Conservation (phyloP, 2,113 vertebrate genomes). For the Antechinus flavipes region DNA sequence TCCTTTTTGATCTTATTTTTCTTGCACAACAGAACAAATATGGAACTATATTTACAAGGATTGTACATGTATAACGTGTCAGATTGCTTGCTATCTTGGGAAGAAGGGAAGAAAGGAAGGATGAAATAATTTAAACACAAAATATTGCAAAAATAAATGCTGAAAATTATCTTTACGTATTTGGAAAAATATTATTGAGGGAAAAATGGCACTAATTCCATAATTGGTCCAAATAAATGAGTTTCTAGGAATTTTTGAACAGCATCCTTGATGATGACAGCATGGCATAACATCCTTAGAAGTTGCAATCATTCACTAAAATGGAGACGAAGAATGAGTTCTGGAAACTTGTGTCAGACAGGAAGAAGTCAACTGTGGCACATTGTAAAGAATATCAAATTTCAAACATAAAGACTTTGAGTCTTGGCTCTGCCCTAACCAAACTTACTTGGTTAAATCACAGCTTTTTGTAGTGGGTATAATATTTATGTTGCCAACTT, state of each 20-base stretch:
- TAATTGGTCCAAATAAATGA: constrained; percentile 17
- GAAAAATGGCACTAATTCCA: not conserved
- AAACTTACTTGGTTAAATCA: not conserved
- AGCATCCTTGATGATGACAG: not conserved
- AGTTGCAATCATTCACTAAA: not conserved
- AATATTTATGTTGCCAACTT: not conserved
- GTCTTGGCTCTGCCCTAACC: not conserved
- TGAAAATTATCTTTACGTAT: no score
- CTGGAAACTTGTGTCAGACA: not conserved
- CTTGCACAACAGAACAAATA: no score
- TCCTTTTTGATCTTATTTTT: no score
- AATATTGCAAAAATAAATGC: no score
- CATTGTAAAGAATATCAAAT: not conserved
- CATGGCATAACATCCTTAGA: constrained; percentile 23
- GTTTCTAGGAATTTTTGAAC: not conserved
- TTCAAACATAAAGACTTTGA: not conserved
- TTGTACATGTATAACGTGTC: no score
- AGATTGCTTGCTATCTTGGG: no score
- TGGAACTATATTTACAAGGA: no score
- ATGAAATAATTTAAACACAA: no score
- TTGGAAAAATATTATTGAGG: no score
- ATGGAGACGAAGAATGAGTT: not conserved
- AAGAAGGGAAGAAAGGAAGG: no score
- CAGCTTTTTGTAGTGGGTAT: not conserved
- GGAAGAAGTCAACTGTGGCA: constrained; percentile 10